phyloP scores from a whole-genome alignment of 1,140 invertebrate species.

The Drosophila athabasca region DNA sequence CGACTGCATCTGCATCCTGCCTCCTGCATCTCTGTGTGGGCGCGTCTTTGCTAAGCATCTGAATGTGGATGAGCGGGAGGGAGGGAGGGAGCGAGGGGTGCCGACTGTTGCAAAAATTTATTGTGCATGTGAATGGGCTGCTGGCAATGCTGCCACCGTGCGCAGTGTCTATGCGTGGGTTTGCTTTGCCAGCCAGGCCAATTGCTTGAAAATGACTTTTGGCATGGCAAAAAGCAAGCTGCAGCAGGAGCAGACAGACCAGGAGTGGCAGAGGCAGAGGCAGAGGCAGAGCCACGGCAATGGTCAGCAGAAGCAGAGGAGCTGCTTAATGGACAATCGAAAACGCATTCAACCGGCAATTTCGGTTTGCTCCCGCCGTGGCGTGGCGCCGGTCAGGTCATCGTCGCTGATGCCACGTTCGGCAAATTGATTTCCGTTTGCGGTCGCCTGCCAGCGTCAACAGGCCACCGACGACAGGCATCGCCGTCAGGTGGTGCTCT shows the following conservation, averaged over 20 bases:
- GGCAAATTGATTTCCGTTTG: conserved; percentile 76
- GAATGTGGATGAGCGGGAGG: conserved; percentile 7
- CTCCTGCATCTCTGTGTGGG: conserved; percentile 14
- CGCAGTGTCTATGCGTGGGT: conserved; percentile 8
- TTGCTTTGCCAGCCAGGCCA: conserved; percentile 62
- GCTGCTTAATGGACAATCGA: conserved; percentile 79
- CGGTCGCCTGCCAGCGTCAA: conserved; percentile 56
- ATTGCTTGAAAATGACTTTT: conserved; percentile 82
- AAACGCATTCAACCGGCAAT: conserved; percentile 80
- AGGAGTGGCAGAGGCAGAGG: conserved; percentile 4
- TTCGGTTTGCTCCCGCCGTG: conserved; percentile 56
- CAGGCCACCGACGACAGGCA: conserved; percentile 36
- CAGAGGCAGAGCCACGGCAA: neutral
- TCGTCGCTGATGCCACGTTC: conserved; percentile 16
- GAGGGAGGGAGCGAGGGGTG: conserved; percentile 37
- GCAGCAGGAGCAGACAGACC: conserved; percentile 28
- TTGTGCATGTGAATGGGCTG: conserved; percentile 55
- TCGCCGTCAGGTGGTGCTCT: conserved; percentile 63
- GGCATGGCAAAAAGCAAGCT: conserved; percentile 56
- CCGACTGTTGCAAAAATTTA: conserved; percentile 69
- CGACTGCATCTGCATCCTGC: conserved; percentile 63
- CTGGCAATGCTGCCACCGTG: neutral
- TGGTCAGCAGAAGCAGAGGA: conserved; percentile 1
- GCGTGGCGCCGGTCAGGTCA: conserved; percentile 27
- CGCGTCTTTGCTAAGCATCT: conserved; percentile 46